phyloP scores from a whole-genome alignment of 2,888 invertebrate genomes.

The Cotesia congregata region DNA sequence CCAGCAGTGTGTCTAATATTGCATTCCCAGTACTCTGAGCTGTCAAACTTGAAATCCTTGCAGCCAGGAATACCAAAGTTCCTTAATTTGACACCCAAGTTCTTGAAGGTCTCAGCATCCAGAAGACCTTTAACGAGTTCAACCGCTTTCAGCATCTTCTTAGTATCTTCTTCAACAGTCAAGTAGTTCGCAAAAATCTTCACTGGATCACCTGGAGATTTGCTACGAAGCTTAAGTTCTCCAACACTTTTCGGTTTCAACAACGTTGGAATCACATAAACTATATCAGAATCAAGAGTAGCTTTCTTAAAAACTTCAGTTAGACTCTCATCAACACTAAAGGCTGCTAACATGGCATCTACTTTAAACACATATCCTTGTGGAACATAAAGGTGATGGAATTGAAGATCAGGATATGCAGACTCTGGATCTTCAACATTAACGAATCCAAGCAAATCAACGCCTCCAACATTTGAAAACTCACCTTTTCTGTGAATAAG shows the following conservation, averaged over 20 bases:
- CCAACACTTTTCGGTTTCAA: slow-evolving; percentile 78
- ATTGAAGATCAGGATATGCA: background rate
- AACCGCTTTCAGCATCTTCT: slow-evolving; percentile 73
- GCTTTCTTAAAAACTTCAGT: background rate
- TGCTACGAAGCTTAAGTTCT: slow-evolving; percentile 73
- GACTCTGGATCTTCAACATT: background rate
- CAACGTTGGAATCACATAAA: slow-evolving; percentile 71
- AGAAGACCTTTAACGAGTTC: slow-evolving; percentile 72
- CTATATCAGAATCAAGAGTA: slow-evolving; percentile 63
- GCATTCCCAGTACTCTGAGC: slow-evolving; percentile 77
- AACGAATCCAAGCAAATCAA: background rate
- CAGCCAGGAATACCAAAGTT: slow-evolving; percentile 73
- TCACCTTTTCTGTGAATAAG: background rate
- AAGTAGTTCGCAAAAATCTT: slow-evolving; percentile 79
- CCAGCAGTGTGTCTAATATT: slow-evolving; percentile 72
- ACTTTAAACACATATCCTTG: background rate
- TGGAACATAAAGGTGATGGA: background rate
- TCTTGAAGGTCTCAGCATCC: slow-evolving; percentile 73
- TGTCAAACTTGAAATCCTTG: slow-evolving; percentile 69
- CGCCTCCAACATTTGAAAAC: background rate
- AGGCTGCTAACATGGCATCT: background rate
- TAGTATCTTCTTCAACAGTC: slow-evolving; percentile 74
- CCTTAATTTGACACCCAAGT: slow-evolving; percentile 73
- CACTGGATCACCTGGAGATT: slow-evolving; percentile 75
- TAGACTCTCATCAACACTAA: background rate